These are phyloP conservation scores for Icerya purchasi DNA, from an alignment of 2,888 invertebrate genomes.

Conservation along the genomic window DNA sequence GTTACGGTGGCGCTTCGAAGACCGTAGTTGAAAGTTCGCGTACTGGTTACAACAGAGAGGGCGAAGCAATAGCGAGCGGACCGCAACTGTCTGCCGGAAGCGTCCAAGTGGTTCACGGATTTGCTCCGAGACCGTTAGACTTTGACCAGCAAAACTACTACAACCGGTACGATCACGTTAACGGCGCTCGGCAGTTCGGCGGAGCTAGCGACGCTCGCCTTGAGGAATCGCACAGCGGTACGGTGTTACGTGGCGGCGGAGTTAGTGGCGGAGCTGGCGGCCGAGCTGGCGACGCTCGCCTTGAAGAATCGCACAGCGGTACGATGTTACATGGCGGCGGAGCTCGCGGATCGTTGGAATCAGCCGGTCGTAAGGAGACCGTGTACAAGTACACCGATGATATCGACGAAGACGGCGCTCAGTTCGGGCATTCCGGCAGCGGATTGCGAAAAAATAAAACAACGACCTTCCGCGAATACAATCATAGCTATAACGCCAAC, in stretches of 20 bases:
- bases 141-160: too few species aligned
- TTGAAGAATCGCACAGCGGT: background rate
- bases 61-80: too few species aligned
- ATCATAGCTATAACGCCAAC: constrained; percentile 13
- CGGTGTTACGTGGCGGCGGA: background rate
- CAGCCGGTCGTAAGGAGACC: background rate
- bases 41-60: background rate
- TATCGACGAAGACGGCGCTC: background rate
- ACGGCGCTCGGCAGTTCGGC: background rate
- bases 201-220: background rate
- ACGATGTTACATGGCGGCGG: background rate
- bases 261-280: background rate
- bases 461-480: constrained; percentile 12
- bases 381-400: background rate
- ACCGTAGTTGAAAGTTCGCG: background rate
- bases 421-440: constrained; percentile 7
- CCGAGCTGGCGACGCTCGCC: background rate
- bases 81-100: background rate
- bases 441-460: background rate
- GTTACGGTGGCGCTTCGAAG: background rate
- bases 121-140: too few species aligned
- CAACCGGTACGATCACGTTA: too few species aligned
- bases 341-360: background rate
- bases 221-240: background rate
- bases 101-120: constrained; percentile 3